Percentiles rank a stretch among this genome's conserved stretches.
phyloP scores from a whole-genome alignment of 2,888 invertebrate species.

The Amiota communis region DNA sequence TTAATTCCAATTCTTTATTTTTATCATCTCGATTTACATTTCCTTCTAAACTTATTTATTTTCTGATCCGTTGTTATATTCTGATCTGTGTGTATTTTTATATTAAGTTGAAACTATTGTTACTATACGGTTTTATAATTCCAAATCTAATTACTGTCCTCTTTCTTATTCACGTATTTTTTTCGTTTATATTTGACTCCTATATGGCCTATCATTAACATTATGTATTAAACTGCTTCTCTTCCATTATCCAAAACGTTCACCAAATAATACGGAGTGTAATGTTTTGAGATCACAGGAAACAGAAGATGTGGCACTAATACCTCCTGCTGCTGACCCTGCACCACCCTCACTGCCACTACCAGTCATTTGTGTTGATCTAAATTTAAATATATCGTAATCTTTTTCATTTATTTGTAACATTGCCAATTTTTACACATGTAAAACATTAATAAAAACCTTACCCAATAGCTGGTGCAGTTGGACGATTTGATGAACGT shows the following conservation, averaged over 20 bases:
- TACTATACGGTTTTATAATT: too few relatives aligned
- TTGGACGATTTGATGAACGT: constrained; percentile 78
- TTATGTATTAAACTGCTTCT: too few relatives aligned
- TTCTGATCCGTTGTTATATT: too few relatives aligned
- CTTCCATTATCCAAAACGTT: constrained; percentile 41
- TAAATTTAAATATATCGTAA: not conserved
- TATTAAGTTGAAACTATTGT: too few relatives aligned
- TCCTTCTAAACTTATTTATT: too few relatives aligned
- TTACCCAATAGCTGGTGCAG: constrained; percentile 70
- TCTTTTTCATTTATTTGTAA: not conserved
- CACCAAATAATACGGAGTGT: constrained; percentile 72
- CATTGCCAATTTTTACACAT: not conserved
- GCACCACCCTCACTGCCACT: constrained; percentile 19
- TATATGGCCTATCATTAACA: too few relatives aligned
- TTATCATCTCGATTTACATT: too few relatives aligned
- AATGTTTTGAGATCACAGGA: constrained; percentile 73
- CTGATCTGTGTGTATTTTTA: too few relatives aligned
- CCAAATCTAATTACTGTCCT: too few relatives aligned
- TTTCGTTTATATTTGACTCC: too few relatives aligned
- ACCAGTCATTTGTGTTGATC: not conserved
- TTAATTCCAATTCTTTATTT: too few relatives aligned
- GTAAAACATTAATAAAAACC: constrained; percentile 36
- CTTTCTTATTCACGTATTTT: too few relatives aligned
- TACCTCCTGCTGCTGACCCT: constrained; percentile 61
- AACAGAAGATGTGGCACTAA: constrained; percentile 60